Evolutionary conservation across 2,797 vertebrate genomes (phyloP).

Genomic region (Crenichthys baileyi): DNA sequence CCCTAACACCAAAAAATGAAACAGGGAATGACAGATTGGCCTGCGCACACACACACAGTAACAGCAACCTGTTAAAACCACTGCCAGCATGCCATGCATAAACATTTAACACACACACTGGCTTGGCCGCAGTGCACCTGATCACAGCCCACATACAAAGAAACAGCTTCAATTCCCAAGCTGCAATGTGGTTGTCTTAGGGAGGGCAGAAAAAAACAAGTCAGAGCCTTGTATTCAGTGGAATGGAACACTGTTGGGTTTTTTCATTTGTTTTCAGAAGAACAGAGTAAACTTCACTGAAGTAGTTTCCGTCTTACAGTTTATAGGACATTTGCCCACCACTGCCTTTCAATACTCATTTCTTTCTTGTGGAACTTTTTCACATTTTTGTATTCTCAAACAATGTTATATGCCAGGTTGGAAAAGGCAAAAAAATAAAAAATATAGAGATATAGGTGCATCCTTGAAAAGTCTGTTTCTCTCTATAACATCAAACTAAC

Average conservation of each 20-base stretch:
- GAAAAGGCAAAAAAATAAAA: conserved; percentile 7
- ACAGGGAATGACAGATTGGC: conserved; percentile 37
- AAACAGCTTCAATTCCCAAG: conserved; percentile 59
- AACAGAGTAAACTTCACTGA: conserved; percentile 41
- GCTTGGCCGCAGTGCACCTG: conserved; percentile 55
- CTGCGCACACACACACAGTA: conserved; percentile 5
- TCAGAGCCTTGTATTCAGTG: conserved; percentile 44
- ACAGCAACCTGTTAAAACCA: conserved; percentile 51
- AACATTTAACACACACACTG: conserved; percentile 27
- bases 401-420: conserved; percentile 11
- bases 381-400: conserved; percentile 15
- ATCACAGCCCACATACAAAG: conserved; percentile 64
- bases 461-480: conserved; percentile 17
- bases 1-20: conserved; percentile 1
- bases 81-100: conserved; percentile 36
- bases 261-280: conserved; percentile 39
- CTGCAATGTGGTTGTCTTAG: conserved; percentile 52
- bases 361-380: conserved; percentile 6
- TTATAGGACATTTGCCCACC: conserved; percentile 35
- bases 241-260: conserved; percentile 23
- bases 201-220: conserved; percentile 12
- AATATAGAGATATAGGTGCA: conserved; percentile 22
- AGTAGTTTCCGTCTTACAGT: conserved; percentile 20
- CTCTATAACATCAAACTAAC: conserved; percentile 12
- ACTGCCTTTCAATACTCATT: conserved; percentile 7